phyloP scores from a whole-genome alignment of 2,113 vertebrate genomes.

The Calypte anna region DNA sequence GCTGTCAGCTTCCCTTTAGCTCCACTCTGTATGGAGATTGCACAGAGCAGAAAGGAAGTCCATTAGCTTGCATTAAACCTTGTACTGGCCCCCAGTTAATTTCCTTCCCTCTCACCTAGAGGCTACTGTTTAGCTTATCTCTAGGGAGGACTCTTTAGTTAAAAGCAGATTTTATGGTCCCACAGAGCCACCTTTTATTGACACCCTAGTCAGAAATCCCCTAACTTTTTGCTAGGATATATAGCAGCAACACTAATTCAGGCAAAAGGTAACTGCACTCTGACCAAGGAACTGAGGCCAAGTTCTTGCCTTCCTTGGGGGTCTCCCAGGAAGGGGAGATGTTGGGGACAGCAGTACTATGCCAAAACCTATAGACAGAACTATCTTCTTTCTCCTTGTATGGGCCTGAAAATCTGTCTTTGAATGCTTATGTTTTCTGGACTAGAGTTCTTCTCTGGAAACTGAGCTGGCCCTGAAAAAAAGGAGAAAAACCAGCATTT shows the following conservation, averaged over 20 bases:
- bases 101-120: conserved; percentile 19
- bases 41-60: not conserved
- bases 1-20: conserved; percentile 29
- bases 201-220: conserved; percentile 5
- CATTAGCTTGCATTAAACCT: not conserved
- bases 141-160: not conserved
- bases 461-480: not conserved
- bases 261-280: not conserved
- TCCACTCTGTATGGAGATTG: not conserved
- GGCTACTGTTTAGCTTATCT: conserved; percentile 21
- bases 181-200: not conserved
- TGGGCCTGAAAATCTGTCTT: not conserved
- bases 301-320: not conserved
- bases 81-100: not conserved
- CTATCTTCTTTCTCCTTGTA: not conserved
- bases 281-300: not conserved
- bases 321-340: not conserved
- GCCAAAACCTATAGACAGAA: not conserved
- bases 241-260: not conserved
- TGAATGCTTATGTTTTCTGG: not conserved
- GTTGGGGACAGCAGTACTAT: not conserved
- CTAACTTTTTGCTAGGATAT: not conserved
- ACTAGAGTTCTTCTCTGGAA: not conserved
- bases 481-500: not conserved
- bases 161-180: not conserved